Conservation (phyloP, 2,797 vertebrate genomes). For the Rhodeus uyekii region DNA sequence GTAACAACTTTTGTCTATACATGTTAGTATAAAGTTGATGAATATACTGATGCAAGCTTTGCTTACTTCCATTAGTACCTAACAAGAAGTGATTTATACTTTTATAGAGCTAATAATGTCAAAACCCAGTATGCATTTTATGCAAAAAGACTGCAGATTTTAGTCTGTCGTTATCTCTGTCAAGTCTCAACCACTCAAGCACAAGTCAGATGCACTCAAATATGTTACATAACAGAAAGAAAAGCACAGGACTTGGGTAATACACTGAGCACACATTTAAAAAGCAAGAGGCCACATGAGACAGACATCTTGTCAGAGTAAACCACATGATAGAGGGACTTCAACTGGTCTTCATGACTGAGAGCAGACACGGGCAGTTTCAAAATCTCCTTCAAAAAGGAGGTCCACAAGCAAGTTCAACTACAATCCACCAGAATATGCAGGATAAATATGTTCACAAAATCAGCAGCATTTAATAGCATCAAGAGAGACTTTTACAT, state of each 20-base stretch:
- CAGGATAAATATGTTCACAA: neutral
- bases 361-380: conserved; percentile 40
- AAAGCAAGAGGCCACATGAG: conserved; percentile 58
- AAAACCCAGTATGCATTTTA: neutral
- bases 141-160: neutral
- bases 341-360: conserved; percentile 52
- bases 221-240: conserved; percentile 59
- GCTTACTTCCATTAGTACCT: neutral
- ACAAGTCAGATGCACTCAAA: conserved; percentile 39
- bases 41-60: neutral
- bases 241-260: conserved; percentile 54
- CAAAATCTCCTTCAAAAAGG: conserved; percentile 19
- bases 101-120: neutral
- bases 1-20: neutral
- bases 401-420: conserved; percentile 8
- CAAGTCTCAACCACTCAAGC: neutral
- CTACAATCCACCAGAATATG: neutral
- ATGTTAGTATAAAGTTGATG: neutral
- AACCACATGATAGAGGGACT: conserved; percentile 58
- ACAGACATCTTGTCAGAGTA: conserved; percentile 60
- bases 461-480: neutral
- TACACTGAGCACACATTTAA: conserved; percentile 52
- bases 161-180: neutral
- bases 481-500: neutral
- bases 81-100: neutral